phyloP scores from a whole-genome alignment of 2,113 vertebrate genomes.

The Paramormyrops kingsleyae region DNA sequence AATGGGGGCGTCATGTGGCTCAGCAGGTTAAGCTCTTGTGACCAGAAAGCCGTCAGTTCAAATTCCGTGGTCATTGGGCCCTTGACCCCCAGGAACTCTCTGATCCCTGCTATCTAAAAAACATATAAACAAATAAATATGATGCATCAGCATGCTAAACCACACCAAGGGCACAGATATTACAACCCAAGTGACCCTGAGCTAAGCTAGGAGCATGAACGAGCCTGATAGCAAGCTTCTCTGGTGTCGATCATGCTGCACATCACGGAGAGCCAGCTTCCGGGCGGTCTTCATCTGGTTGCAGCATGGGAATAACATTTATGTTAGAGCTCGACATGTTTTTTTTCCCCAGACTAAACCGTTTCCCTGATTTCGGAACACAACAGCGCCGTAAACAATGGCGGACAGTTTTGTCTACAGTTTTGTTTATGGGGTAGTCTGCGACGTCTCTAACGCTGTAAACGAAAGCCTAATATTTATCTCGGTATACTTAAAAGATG shows the following conservation, averaged over 20 bases:
- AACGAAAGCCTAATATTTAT: conserved; percentile 16
- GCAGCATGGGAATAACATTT: background rate
- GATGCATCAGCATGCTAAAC: background rate
- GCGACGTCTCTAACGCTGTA: background rate
- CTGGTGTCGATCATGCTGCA: background rate
- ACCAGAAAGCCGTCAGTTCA: background rate
- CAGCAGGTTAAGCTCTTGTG: background rate
- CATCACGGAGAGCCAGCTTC: background rate
- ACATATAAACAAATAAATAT: background rate
- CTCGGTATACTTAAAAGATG: background rate
- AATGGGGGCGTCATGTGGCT: background rate
- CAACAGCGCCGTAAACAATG: background rate
- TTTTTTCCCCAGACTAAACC: background rate
- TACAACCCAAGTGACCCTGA: background rate
- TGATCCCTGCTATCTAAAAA: background rate
- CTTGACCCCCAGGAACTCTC: background rate
- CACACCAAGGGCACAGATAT: background rate
- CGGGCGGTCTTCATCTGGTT: background rate
- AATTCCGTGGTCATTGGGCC: background rate
- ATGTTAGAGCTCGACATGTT: background rate
- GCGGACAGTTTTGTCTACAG: background rate
- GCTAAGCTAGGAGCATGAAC: background rate
- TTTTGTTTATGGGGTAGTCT: background rate
- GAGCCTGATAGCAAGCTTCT: background rate
- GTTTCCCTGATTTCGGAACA: background rate